Base-by-base conservation (phyloP, 2,888 invertebrate genomes). In the Choristoneura rosaceana region DNA sequence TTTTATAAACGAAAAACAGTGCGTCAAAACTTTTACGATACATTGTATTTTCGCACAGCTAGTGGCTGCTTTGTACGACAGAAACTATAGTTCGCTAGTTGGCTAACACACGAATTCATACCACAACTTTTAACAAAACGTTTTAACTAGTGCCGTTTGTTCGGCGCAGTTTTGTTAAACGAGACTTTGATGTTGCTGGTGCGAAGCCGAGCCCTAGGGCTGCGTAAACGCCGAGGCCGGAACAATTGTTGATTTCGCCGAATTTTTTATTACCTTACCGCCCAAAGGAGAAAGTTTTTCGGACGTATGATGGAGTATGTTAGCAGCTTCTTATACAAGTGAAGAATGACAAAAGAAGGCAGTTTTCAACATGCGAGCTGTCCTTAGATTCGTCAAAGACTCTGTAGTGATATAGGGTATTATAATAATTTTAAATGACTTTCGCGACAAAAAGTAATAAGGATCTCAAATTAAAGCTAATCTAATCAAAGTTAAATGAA, bases 121-220 rank as follows among this genome's bases (percentile, higher is more conserved):
- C 67, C 62, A 58, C 67, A 71, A 68, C 61, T 58, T 70, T 70
- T 69, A 50, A 60, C 38, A 68, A 60, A 60, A 61, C 50, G 47
- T 50, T 50, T 68, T 71, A 68, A 71, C 71, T 62, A 67, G 62
- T 63, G 55, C 65, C 71, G 71, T 71, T 71, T 71, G 71, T 68
- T 68, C 71, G 55, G 41, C 55, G 61, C 61, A 71, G 71, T 71
- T 71, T 71, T 71, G 71, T 71, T 71, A 71, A 71, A 71, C 71
- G 71, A 71, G 67, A 63, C 67, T 71, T 71, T 71, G 71, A 71
- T 71, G 67, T 58, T 71, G 61, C 45, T 12, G 25, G 34, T 50
- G n/a, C 9, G 14, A 41, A 1, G 71, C 67, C 45, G 58, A 12
- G 9, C 9, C 2, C 4, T 15, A 38, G 25, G 12, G 33, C 25